Base-by-base conservation (phyloP, 2,113 vertebrate species). In the Chaetorhynchus papuensis region DNA sequence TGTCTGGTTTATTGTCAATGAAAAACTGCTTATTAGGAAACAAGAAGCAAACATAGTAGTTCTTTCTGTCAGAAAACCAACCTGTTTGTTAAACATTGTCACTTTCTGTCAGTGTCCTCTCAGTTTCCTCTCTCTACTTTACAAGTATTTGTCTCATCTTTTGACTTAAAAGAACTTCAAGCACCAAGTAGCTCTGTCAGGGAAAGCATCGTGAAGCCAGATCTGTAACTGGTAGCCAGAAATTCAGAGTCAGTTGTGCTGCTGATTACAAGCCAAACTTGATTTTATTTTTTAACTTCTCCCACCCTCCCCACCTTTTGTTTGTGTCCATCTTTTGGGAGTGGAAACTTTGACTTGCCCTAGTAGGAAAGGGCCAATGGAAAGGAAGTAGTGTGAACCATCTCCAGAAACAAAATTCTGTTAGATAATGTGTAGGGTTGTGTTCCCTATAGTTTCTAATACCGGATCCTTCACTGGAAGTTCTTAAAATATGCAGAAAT, bases 291-390 rank as follows among this genome's bases (percentile, higher is more conserved):
- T 86, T 69, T 61, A 72, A 22, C 11, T 22, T 35, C 2, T 50
- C 10, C 7, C 7, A 2, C 3, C 0, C 1, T 33, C 5, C 11
- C 5, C 9, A 22, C 4, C 10, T 42, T 42, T 9, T 15, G 24
- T 28, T 21, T 15, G 10, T 84, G 44, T 13, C 22, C 1, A 0
- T 39, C 19, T 52, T 70, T 60, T 87, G 49, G 41, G 50, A n/a
- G 4, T 42, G 13, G 31, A 63, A 61, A 33, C 14, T 80, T 76
- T 35, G 7, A 31, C 31, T 88, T 13, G 20, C 17, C 10, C 6
- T n/a, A 3, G 9, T 19, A 80, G 50, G 60, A 78, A 75, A 39
- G 24, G 3, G n/a, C 23, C 6, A 35, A 7, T 37, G 44, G 42
- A 52, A 33, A 82, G 22, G 60, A 53, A 59, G 30, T 27, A 35